phyloP scores from a whole-genome alignment of 2,113 vertebrate genomes.

The Phylloscopus trochilus region DNA sequence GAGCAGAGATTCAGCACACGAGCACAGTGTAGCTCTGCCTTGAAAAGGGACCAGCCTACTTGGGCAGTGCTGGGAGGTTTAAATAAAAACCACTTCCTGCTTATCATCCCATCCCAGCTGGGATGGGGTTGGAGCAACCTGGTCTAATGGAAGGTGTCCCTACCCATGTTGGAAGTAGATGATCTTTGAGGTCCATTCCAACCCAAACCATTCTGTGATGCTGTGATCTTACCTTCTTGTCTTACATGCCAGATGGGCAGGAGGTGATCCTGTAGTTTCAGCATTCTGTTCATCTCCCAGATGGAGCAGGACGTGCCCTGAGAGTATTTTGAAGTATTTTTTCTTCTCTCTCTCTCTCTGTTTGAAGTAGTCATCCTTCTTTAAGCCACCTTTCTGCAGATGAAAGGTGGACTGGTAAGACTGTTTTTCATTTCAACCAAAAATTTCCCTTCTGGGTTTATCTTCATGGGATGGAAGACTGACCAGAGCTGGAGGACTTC shows the following conservation, averaged over 20 bases:
- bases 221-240: fast-evolving
- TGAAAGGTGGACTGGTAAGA: not conserved
- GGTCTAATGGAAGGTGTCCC: not conserved
- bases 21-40: not conserved
- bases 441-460: not conserved
- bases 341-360: not conserved
- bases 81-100: not conserved
- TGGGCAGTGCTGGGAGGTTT: not conserved
- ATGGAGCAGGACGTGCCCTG: not conserved
- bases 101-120: not conserved
- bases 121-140: not conserved
- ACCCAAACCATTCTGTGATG: not conserved
- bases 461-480: not conserved
- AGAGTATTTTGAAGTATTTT: not conserved
- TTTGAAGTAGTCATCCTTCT: not conserved
- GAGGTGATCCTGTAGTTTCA: not conserved
- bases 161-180: not conserved
- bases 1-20: not conserved
- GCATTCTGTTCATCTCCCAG: not conserved
- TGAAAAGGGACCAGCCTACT: not conserved
- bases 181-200: not conserved
- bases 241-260: not conserved
- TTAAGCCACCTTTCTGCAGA: not conserved
- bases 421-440: not conserved
- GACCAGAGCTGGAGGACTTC: not conserved